These are phyloP conservation scores for Oncorhynchus clarkii DNA, from an alignment of 2,113 vertebrate species.

Conservation along the genomic window DNA sequence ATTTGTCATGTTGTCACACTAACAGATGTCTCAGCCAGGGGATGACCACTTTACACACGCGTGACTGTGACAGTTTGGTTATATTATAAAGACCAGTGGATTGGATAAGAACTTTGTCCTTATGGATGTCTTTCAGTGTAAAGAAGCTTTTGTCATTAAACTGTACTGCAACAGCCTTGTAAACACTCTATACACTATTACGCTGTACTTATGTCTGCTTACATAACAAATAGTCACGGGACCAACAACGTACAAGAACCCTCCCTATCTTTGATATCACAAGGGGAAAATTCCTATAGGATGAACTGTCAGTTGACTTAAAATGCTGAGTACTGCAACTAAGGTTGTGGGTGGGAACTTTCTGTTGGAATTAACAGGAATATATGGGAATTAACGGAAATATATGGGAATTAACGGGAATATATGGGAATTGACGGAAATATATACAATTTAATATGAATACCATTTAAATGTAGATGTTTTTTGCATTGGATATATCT, in stretches of 20 bases:
- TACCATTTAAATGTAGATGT: too few species aligned
- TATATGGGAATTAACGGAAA: too few species aligned
- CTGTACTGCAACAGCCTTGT: neutral
- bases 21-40: neutral
- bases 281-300: slow-evolving; percentile 47
- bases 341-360: too few species aligned
- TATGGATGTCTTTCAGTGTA: neutral
- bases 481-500: too few species aligned
- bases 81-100: neutral
- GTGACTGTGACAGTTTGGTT: neutral
- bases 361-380: too few species aligned
- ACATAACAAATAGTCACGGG: slow-evolving; percentile 8
- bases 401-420: too few species aligned
- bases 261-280: slow-evolving; percentile 26
- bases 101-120: neutral
- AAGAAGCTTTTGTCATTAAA: neutral
- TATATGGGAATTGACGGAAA: too few species aligned
- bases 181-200: neutral
- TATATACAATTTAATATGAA: too few species aligned
- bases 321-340: slow-evolving; percentile 21
- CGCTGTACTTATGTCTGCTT: neutral
- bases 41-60: neutral
- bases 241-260: slow-evolving; percentile 9
- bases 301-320: slow-evolving; percentile 42
- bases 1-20: neutral